phyloP scores from a whole-genome alignment of 2,888 invertebrate genomes.

The Harpalus rufipes region DNA sequence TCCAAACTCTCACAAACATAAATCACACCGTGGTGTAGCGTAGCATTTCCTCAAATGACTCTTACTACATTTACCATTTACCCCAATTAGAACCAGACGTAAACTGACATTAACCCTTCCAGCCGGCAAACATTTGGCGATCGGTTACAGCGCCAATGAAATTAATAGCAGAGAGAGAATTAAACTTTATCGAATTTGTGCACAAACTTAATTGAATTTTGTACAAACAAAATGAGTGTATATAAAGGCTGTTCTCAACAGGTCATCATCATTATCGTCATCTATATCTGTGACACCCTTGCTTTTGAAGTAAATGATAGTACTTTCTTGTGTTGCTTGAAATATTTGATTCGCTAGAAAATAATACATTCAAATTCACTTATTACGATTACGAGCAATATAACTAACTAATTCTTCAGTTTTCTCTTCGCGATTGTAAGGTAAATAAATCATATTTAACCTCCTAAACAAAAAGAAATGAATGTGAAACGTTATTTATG shows the following conservation, averaged over 20 bases:
- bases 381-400: too few species aligned
- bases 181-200: background rate
- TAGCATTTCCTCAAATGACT: constrained; percentile 14
- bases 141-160: constrained; percentile 35
- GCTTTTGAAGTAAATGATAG: background rate
- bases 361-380: too few species aligned
- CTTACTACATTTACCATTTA: constrained; percentile 1
- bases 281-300: background rate
- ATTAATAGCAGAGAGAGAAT: constrained; percentile 14
- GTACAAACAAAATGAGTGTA: background rate
- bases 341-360: too few species aligned
- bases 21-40: background rate
- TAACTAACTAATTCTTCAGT: too few species aligned
- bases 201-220: background rate
- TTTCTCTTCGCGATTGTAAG: too few species aligned
- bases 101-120: constrained; percentile 15
- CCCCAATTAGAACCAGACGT: background rate
- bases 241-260: background rate
- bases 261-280: background rate
- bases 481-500: too few species aligned
- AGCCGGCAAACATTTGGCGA: constrained; percentile 12
- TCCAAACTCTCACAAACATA: background rate
- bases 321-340: too few species aligned
- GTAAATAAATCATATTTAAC: too few species aligned
- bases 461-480: too few species aligned